These are phyloP conservation scores for Monopis laevigella DNA, from an alignment of 2,888 invertebrate genomes.

Conservation along the genomic window DNA sequence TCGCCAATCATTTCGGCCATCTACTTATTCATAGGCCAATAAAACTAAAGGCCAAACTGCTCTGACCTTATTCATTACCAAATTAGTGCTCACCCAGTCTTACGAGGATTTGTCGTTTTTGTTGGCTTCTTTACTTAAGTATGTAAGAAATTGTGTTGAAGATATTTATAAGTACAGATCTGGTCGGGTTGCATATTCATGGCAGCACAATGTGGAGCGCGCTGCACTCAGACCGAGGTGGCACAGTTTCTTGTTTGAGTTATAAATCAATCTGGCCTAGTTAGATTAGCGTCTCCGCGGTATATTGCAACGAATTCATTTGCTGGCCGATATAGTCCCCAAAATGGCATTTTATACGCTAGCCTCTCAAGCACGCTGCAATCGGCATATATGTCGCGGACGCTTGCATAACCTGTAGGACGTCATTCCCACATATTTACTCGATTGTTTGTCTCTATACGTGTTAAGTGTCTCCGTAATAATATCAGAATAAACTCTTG, in stretches of 20 bases:
- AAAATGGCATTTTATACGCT: no score
- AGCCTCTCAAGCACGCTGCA: constrained; percentile 22
- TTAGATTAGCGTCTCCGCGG: constrained; percentile 50
- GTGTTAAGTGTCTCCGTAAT: constrained; percentile 37
- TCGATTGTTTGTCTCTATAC: constrained; percentile 50
- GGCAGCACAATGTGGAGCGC: constrained; percentile 43
- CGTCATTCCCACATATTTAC: constrained; percentile 33
- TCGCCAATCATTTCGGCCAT: constrained; percentile 55
- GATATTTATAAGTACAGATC: no score
- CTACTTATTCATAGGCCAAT: constrained; percentile 55
- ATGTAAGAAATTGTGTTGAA: no score
- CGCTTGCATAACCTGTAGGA: constrained; percentile 40
- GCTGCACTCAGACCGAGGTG: constrained; percentile 53
- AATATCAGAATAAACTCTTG: constrained; percentile 33
- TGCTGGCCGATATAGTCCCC: no score
- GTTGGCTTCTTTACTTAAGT: no score
- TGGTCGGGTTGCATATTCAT: constrained; percentile 42
- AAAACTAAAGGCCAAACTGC: constrained; percentile 45
- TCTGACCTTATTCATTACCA: constrained; percentile 32
- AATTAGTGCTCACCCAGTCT: constrained; percentile 4
- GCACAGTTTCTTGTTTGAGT: constrained; percentile 57
- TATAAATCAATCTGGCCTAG: constrained; percentile 58
- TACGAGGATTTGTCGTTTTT: no score
- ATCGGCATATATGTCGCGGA: constrained; percentile 31
- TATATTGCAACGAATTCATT: constrained; percentile 37